Evolutionary conservation across 2,797 vertebrate species (phyloP), one percentile per base, ranked within the genome.

Genomic region (Gymnoscopelus microlampas): DNA sequence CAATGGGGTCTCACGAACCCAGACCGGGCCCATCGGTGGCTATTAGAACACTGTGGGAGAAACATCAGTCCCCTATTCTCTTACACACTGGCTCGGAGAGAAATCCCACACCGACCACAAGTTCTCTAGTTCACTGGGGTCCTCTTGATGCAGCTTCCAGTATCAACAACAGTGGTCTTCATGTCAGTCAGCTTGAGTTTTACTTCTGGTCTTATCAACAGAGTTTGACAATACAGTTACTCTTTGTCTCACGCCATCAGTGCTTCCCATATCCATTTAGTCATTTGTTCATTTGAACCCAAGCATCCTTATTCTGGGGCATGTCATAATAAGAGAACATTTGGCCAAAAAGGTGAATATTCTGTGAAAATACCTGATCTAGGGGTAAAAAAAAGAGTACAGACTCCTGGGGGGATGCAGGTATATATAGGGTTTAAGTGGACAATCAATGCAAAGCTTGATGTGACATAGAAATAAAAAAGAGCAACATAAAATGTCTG

Each of bases 1-100:
- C 87, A 89, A 89, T 74, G 79, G 81, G 79, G 77, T 84, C 84
- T 82, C 75, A 35, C 73, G 80, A 83, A 84, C 66, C 2, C 60
- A 79, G 74, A 60, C 56, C 56, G 48, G 11, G 47, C 35, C 68
- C 74, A 32, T 70, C 54, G 24, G 66, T 4, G 58, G 73, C 85
- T 84, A 86, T 69, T 15, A 64, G 82, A 86, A 84, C 29, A 48
- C 77, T 73, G 78, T 84, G 85, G 80, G 80, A 88, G 82, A 81
- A 90, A 74, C 68, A 81, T 71, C 79, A 66, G 51, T 53, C 70
- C 73, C 73, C 80, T 79, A 61, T 86, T 87, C 86, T 86, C 80
- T 84, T 82, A 68, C 73, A 81, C 78, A 82, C 61, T 57, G 72
- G 74, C 74, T 55, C 5, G 67, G 68, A 76, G 85, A 80, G 87